phyloP scores from a whole-genome alignment of 2,113 vertebrate genomes.

The Sitta europaea region DNA sequence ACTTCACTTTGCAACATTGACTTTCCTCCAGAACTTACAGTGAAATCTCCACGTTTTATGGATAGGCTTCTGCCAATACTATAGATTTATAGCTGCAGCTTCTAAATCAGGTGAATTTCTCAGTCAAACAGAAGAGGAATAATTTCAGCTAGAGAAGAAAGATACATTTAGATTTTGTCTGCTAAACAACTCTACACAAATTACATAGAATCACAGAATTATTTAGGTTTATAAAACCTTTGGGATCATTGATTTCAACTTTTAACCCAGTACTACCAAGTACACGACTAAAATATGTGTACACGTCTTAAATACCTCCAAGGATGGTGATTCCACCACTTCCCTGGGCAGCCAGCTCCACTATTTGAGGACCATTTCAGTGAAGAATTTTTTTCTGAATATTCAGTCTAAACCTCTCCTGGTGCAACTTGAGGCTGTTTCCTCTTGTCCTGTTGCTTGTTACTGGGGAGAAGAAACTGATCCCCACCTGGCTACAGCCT shows the following conservation, averaged over 20 bases:
- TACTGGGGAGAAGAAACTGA: neutral
- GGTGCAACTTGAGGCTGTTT: neutral
- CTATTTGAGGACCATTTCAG: neutral
- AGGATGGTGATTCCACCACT: neutral
- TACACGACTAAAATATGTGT: neutral
- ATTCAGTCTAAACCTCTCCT: neutral
- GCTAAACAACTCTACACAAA: neutral
- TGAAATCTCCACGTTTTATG: conserved; percentile 52
- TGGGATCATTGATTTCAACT: neutral
- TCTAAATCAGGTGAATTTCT: conserved; percentile 59
- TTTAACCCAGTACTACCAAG: neutral
- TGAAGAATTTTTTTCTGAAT: neutral
- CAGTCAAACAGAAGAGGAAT: conserved; percentile 48
- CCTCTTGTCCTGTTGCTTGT: neutral
- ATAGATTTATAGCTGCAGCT: conserved; percentile 54
- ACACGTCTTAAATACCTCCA: neutral
- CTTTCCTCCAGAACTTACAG: conserved; percentile 61
- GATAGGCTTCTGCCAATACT: conserved; percentile 62
- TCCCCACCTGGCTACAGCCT: fast-evolving
- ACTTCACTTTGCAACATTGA: conserved; percentile 70
- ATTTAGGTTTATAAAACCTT: neutral
- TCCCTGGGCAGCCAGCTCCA: neutral
- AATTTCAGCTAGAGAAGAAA: neutral
- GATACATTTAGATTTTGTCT: neutral
- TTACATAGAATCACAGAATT: neutral